These are phyloP conservation scores for Acrobasis consociella DNA, from an alignment of 2,888 invertebrate species.

Conservation along the genomic window DNA sequence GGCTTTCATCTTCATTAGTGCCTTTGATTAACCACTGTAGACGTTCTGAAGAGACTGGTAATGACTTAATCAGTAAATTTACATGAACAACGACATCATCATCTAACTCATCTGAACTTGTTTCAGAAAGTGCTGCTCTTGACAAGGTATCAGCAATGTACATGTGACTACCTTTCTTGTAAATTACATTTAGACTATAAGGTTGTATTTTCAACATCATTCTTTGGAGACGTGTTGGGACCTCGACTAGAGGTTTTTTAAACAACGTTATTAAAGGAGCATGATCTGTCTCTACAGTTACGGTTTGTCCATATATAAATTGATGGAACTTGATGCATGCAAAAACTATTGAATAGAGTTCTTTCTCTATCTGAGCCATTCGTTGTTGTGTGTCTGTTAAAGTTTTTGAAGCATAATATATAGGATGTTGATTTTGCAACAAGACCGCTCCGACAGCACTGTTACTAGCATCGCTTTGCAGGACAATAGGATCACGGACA, in stretches of 20 bases:
- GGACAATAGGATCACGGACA: slow-evolving; percentile 24
- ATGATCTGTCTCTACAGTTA: slow-evolving; percentile 33
- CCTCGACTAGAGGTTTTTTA: slow-evolving; percentile 31
- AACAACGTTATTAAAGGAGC: slow-evolving; percentile 32
- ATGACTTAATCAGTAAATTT: slow-evolving; percentile 22
- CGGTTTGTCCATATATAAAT: slow-evolving; percentile 31
- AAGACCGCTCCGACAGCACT: slow-evolving; percentile 24
- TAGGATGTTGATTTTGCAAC: slow-evolving; percentile 28
- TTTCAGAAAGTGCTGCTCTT: slow-evolving; percentile 31
- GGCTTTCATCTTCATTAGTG: slow-evolving; percentile 22
- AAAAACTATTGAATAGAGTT: slow-evolving; percentile 34
- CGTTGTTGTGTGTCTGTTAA: slow-evolving; percentile 25
- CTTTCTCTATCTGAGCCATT: slow-evolving; percentile 35
- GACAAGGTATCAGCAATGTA: slow-evolving; percentile 35
- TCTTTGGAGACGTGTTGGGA: slow-evolving; percentile 32
- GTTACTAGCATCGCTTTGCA: slow-evolving; percentile 25
- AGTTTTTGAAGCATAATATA: slow-evolving; percentile 31
- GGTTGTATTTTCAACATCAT: slow-evolving; percentile 34
- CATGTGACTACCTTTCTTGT: slow-evolving; percentile 30
- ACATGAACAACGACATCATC: slow-evolving; percentile 26
- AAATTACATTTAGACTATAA: slow-evolving; percentile 31
- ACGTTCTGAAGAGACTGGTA: slow-evolving; percentile 25
- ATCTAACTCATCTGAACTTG: slow-evolving; percentile 29
- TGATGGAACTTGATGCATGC: slow-evolving; percentile 31
- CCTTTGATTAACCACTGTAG: slow-evolving; percentile 20